Evolutionary conservation across 2,888 invertebrate genomes (phyloP), one percentile per base, ranked within the genome.

Genomic region (Melanotus villosus): DNA sequence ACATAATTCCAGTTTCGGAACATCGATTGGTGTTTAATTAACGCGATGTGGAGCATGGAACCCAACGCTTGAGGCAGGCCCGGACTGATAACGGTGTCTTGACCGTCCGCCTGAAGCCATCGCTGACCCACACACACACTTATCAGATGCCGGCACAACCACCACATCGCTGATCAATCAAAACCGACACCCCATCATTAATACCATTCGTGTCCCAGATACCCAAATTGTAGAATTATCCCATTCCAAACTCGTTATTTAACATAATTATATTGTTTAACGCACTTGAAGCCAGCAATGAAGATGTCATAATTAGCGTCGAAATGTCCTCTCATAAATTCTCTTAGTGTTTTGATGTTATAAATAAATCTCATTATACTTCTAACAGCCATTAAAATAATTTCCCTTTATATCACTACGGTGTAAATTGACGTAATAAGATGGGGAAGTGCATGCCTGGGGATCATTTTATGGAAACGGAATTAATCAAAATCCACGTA

Each of bases 81-180:
- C 82, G 80, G 80, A 80, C 80, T 81, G 79, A 77, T 84, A 84
- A 84, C 83, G 82, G 83, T 83, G 80, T 80, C 76, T 82, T 83
- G 83, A 82, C 83, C 83, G 82, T 75, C 76, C 77, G 82, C 83
- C 80, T 74, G 68, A 73, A 76, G 81, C 78, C 71, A 65, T 70
- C 66, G 57, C 74, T 77, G 76, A 76, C 76, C 81, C 80, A 82
- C 82, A 81, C 80, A 80, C 79, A 82, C 80, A 80, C 79, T 77
- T 79, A 77, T 77, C 74, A 60, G 73, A 68, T 68, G 68, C 68
- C 57, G 57, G 57, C 62, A 47, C 68, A 68, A 62, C 68, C 68
- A 71, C 74, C 71, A 23, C 59, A 58, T 66, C 58, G 62, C 73
- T 70, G 71, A 74, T 72, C 73, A 75, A 74, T 72, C 72, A 75